Percentiles rank a stretch among this genome's conserved stretches.
Evolutionary conservation across 2,888 invertebrate genomes (phyloP).

Genomic region (Luffia ferchaultella): DNA sequence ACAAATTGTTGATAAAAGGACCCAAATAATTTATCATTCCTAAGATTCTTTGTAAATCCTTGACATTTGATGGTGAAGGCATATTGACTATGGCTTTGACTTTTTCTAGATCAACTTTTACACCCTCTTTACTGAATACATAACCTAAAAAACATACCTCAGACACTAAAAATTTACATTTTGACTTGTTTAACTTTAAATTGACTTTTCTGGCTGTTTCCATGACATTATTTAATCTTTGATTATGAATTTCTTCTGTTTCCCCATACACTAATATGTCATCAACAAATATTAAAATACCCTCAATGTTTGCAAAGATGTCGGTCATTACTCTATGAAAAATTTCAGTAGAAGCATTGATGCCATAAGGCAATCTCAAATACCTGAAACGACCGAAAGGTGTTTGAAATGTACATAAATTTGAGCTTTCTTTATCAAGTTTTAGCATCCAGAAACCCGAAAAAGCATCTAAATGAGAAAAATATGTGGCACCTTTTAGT

Average conservation of each 20-base stretch:
- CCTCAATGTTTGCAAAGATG: constrained; percentile 9
- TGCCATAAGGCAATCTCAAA: constrained; percentile 15
- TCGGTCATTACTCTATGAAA: constrained; percentile 13
- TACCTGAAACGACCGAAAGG: constrained; percentile 1
- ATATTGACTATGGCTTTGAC: constrained; percentile 6
- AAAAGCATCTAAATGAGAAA: constrained; percentile 1
- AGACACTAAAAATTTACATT: constrained; percentile 9
- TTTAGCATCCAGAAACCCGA: constrained; percentile 2
- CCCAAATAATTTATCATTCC: constrained; percentile 6
- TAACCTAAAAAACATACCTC: constrained; percentile 2
- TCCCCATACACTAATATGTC: constrained; percentile 10
- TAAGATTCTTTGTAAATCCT: constrained; percentile 1
- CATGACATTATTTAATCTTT: constrained; percentile 8
- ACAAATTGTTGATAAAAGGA: constrained; percentile 11
- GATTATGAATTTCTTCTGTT: constrained; percentile 8
- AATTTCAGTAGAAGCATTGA: constrained; percentile 14
- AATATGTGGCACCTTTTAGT: not conserved
- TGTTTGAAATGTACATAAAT: constrained; percentile 1
- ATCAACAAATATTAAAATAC: constrained; percentile 12
- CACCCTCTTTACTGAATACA: constrained; percentile 5
- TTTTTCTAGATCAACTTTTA: constrained; percentile 8
- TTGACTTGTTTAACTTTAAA: constrained; percentile 14
- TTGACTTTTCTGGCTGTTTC: constrained; percentile 8
- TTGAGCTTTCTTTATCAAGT: not conserved
- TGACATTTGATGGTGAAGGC: not conserved